Evolutionary conservation across 2,888 invertebrate genomes (phyloP), one percentile per base, ranked within the genome.

Genomic region (Thera obeliscata): DNA sequence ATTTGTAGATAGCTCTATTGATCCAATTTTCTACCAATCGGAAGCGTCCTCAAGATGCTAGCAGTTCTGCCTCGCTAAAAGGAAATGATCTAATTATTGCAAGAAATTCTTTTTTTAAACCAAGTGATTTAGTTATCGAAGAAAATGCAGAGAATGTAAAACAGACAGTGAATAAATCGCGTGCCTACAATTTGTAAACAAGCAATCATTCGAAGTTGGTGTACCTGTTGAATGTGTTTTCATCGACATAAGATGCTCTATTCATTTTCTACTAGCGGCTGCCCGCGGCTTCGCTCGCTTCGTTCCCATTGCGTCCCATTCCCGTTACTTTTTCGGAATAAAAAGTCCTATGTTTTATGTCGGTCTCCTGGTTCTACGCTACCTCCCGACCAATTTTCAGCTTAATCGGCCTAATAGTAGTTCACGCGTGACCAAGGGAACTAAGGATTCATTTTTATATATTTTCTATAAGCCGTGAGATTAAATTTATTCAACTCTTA

Each of bases 141-240:
- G n/a, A 41, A 7, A 41, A 46, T 46, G 6, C 43, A 9, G 43
- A 46, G 43, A 61, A 54, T 46, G 41, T 35, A 43, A 50, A 63
- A 63, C 22, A 50, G 49, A 62, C 46, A 61, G 55, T 9, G 2
- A 56, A 41, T 60, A 49, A 43, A 65, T 60, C 59, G 56, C 65
- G 60, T 65, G 60, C 56, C 55, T 55, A 33, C 59, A 35, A 7
- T 50, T 56, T 56, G 56, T 65, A 60, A 65, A 65, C 65, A 65
- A 64, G 54, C 58, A 64, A 54, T 64, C 59, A 64, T 54, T 59
- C 59, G 6, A 22, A 64, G 52, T 54, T 38, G 55, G 4, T 49
- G 41, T 58, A 65, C 60, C 60, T 65, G 65, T 64, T 64, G 64
- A 58, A 54, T 48, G 54, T 35, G 48, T 9, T 61, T 35, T 12